phyloP scores from a whole-genome alignment of 2,797 vertebrate genomes.

The Lagorchestes hirsutus region DNA sequence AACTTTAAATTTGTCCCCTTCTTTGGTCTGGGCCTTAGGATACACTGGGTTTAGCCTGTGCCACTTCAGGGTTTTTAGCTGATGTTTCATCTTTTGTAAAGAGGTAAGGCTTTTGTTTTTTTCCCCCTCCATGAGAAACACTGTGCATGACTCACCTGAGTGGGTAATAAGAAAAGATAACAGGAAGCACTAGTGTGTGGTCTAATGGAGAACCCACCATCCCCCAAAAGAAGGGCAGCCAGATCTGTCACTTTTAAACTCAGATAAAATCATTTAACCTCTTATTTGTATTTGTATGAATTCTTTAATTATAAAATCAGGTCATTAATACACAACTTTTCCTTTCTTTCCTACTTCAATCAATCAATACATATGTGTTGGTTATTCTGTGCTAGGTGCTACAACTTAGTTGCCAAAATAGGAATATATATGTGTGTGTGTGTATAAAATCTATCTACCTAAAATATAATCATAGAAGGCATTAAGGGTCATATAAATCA shows the following conservation, averaged over 20 bases:
- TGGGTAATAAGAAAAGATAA: slow-evolving; percentile 36
- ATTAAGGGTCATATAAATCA: not conserved
- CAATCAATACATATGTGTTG: not conserved
- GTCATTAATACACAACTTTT: not conserved
- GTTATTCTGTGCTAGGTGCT: not conserved
- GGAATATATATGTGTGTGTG: not conserved
- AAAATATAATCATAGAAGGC: not conserved
- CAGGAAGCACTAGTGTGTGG: not conserved
- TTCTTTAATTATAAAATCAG: not conserved
- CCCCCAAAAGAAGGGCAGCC: not conserved
- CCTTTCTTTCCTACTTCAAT: not conserved
- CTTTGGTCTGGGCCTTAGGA: slow-evolving; percentile 80
- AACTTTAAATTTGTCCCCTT: slow-evolving; percentile 82
- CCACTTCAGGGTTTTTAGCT: slow-evolving; percentile 74
- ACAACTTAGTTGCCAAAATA: not conserved
- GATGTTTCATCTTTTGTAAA: slow-evolving; percentile 68
- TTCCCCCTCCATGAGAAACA: slow-evolving; percentile 63
- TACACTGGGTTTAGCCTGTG: slow-evolving; percentile 78
- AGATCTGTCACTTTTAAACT: not conserved
- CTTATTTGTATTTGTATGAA: not conserved
- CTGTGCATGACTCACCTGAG: slow-evolving; percentile 60
- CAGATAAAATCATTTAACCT: not conserved
- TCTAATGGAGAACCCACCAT: not conserved
- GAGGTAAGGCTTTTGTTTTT: slow-evolving; percentile 56
- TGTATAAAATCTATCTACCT: not conserved